Conservation (phyloP, 2,797 vertebrate species). For the Danio albolineatus region DNA sequence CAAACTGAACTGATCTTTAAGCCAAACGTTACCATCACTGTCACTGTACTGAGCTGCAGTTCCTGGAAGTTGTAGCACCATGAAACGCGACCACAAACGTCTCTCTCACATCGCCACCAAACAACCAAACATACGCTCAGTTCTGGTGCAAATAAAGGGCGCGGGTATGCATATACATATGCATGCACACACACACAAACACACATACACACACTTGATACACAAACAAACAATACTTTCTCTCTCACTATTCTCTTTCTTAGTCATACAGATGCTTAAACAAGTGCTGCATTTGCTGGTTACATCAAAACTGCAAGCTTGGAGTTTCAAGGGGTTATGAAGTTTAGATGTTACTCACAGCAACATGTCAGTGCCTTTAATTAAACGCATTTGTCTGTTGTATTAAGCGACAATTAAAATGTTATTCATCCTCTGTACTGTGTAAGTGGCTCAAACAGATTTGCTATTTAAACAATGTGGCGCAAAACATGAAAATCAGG, state of each 20-base stretch:
- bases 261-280: background rate
- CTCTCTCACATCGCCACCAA: conserved; percentile 41
- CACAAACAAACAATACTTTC: conserved; percentile 19
- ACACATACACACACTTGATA: background rate
- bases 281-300: conserved; percentile 9
- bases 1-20: background rate
- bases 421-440: background rate
- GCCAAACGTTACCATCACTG: background rate
- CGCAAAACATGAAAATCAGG: too few relatives aligned
- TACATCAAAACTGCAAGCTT: conserved; percentile 29
- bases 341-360: background rate
- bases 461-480: too few relatives aligned
- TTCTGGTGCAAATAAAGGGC: conserved; percentile 58
- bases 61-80: conserved; percentile 57
- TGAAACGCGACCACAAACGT: conserved; percentile 51
- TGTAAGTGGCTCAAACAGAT: too few relatives aligned
- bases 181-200: conserved; percentile 1
- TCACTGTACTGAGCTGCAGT: conserved; percentile 33
- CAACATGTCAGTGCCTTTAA: background rate
- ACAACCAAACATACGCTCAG: conserved; percentile 38
- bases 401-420: too few relatives aligned
- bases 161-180: conserved; percentile 39
- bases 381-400: background rate
- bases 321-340: conserved; percentile 15
- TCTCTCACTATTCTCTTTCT: background rate